phyloP scores from a whole-genome alignment of 1,140 invertebrate species.

The Aphidius ervi region DNA sequence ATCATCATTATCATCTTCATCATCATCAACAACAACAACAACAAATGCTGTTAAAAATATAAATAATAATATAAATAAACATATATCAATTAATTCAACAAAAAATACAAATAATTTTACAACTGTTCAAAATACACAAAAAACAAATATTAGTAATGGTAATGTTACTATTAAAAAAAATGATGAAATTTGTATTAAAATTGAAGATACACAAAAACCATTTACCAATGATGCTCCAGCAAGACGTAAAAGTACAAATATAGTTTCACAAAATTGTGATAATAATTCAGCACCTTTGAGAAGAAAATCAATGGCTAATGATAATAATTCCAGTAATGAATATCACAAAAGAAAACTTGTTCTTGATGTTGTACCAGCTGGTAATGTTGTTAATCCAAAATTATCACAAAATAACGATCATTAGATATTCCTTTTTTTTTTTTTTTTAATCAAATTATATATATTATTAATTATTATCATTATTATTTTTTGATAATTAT shows the following conservation, averaged over 20 bases:
- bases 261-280: conserved; percentile 25
- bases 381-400: conserved; percentile 31
- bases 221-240: conserved; percentile 26
- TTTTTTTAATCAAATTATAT: no score
- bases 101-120: conserved; percentile 23
- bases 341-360: conserved; percentile 42
- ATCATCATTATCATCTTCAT: conserved; percentile 25
- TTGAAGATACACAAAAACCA: conserved; percentile 25
- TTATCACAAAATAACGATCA: conserved; percentile 30
- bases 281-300: conserved; percentile 28
- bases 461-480: no score
- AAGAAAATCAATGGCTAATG: conserved; percentile 36
- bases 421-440: conserved; percentile 2
- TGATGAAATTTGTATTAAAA: conserved; percentile 22
- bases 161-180: conserved; percentile 3
- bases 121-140: conserved; percentile 23
- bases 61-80: conserved; percentile 15
- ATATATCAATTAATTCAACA: conserved; percentile 17
- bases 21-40: conserved; percentile 18
- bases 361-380: conserved; percentile 35
- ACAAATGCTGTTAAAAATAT: conserved; percentile 15
- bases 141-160: conserved; percentile 15
- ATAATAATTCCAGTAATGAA: conserved; percentile 30
- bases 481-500: no score
- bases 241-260: conserved; percentile 43